phyloP scores from a whole-genome alignment of 2,797 vertebrate species.

The Anabacerthia variegaticeps region DNA sequence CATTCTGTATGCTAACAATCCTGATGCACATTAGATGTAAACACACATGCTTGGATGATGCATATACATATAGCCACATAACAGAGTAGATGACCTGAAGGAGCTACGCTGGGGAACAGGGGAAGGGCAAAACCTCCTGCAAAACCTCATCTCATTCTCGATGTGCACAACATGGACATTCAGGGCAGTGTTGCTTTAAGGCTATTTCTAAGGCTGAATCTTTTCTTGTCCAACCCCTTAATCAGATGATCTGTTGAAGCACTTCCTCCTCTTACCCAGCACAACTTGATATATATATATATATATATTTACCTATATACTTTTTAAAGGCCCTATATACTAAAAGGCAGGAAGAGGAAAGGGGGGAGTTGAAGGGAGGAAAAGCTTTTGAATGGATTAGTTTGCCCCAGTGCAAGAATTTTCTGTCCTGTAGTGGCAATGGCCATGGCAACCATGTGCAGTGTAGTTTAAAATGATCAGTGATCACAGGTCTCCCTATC shows the following conservation, averaged over 20 bases:
- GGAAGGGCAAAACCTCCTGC: constrained; percentile 6
- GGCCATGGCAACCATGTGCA: background rate
- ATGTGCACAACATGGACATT: constrained; percentile 60
- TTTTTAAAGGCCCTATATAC: constrained; percentile 49
- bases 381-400: background rate
- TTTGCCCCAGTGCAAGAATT: constrained; percentile 44
- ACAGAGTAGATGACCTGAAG: constrained; percentile 52
- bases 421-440: background rate
- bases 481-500: background rate
- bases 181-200: constrained; percentile 75
- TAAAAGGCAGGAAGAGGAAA: constrained; percentile 26
- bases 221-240: background rate
- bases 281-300: constrained; percentile 10
- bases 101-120: constrained; percentile 22
- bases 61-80: constrained; percentile 26
- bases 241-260: constrained; percentile 2
- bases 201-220: constrained; percentile 70
- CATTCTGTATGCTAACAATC: constrained; percentile 59
- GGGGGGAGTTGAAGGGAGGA: background rate
- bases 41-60: constrained; percentile 64
- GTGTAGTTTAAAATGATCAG: background rate
- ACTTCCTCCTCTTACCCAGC: constrained; percentile 34
- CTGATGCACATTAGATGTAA: constrained; percentile 39
- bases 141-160: background rate
- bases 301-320: constrained; percentile 45